These are phyloP conservation scores for Drosophila kurseongensis DNA, from an alignment of 1,140 invertebrate species.

Conservation along the genomic window DNA sequence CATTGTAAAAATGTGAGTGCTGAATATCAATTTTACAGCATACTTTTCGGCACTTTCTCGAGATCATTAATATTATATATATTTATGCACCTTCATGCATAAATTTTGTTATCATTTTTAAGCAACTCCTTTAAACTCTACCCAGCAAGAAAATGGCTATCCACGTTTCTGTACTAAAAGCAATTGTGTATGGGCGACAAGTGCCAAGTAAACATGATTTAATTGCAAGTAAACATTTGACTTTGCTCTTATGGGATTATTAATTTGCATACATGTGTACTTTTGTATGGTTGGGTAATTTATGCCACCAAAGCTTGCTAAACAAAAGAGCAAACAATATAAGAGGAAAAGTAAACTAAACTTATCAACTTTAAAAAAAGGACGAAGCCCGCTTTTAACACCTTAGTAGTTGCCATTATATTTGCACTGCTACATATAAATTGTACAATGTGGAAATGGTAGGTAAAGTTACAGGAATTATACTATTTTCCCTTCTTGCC, in stretches of 20 bases:
- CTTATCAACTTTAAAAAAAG: background rate
- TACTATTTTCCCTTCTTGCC: conserved; percentile 47
- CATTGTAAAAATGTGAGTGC: too few species aligned
- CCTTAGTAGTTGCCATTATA: background rate
- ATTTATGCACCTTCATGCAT: too few species aligned
- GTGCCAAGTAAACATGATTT: conserved; percentile 46
- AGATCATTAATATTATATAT: too few species aligned
- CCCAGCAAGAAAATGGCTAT: background rate
- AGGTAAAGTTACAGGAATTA: background rate
- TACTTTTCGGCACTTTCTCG: background rate
- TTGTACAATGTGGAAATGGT: conserved; percentile 4
- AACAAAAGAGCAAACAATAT: background rate
- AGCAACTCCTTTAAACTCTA: too few species aligned
- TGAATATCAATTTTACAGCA: background rate
- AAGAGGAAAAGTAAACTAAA: background rate
- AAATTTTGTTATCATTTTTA: too few species aligned
- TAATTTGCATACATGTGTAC: conserved; percentile 34
- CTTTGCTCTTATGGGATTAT: conserved; percentile 32
- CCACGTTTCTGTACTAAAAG: background rate
- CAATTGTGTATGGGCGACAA: conserved; percentile 28
- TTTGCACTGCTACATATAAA: background rate
- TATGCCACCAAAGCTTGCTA: conserved; percentile 12
- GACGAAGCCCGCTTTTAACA: background rate
- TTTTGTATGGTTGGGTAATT: conserved; percentile 6
- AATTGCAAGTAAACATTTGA: conserved; percentile 54